Conservation (phyloP, 1,140 invertebrate genomes). For the Potamilus streckersoni region DNA sequence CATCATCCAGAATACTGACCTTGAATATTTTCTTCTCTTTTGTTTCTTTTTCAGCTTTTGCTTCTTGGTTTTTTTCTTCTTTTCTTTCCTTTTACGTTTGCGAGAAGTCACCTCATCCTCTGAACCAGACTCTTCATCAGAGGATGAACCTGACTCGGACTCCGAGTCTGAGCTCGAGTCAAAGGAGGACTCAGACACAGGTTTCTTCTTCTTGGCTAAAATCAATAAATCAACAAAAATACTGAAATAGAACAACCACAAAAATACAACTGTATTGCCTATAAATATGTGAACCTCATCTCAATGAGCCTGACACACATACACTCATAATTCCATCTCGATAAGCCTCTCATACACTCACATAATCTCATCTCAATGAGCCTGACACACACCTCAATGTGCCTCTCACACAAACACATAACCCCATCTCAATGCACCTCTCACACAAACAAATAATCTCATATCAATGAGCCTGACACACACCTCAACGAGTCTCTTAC, state of each 20-base stretch:
- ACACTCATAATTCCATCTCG: neutral
- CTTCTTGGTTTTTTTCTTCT: slow-evolving; percentile 48
- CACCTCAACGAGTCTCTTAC: neutral
- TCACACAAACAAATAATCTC: neutral
- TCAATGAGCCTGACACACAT: neutral
- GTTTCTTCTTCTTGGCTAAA: neutral
- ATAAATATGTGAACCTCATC: no score
- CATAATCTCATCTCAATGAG: neutral
- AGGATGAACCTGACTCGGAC: slow-evolving; percentile 16
- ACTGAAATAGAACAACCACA: neutral
- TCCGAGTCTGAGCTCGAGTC: slow-evolving; percentile 37
- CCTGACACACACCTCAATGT: neutral
- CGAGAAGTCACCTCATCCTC: slow-evolving; percentile 36
- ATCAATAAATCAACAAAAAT: slow-evolving; percentile 1
- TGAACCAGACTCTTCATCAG: slow-evolving; percentile 29
- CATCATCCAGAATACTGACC: neutral
- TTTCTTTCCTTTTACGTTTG: slow-evolving; percentile 51
- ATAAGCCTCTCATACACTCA: neutral
- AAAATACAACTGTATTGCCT: neutral
- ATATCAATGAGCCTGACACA: neutral
- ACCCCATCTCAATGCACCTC: neutral
- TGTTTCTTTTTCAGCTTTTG: slow-evolving; percentile 45
- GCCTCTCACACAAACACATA: neutral
- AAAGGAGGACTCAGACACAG: slow-evolving; percentile 1
- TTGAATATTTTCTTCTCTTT: slow-evolving; percentile 46